Conservation (phyloP, 1,140 invertebrate species). For the Drosophila orena region DNA sequence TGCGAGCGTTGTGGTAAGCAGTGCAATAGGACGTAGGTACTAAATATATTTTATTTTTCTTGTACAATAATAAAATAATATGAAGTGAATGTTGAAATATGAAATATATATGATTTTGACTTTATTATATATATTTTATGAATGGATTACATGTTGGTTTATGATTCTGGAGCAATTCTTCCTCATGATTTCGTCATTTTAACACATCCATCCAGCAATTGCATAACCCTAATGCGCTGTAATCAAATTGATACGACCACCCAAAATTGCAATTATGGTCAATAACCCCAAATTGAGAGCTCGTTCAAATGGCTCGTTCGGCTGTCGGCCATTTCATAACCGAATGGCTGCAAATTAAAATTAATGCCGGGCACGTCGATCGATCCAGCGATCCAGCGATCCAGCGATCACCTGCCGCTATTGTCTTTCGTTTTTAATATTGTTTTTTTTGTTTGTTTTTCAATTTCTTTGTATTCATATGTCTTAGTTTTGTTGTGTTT, state of each 20-base stretch:
- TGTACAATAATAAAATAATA: no score
- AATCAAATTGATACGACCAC: conserved; percentile 26
- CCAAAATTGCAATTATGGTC: conserved; percentile 72
- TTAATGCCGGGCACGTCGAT: conserved; percentile 53
- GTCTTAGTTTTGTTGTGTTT: conserved; percentile 3
- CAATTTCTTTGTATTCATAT: conserved; percentile 1
- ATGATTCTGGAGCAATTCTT: background rate
- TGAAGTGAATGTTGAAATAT: no score
- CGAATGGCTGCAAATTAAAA: conserved; percentile 27
- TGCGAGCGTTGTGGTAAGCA: no score
- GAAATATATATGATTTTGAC: no score
- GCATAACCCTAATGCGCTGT: conserved; percentile 33
- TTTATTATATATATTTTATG: no score
- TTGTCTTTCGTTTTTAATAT: background rate
- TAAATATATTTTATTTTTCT: no score
- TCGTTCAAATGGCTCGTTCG: conserved; percentile 26
- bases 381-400: background rate
- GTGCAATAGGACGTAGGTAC: no score
- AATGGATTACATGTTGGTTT: no score
- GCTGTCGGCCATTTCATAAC: conserved; percentile 50
- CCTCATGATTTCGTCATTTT: background rate
- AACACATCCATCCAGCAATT: background rate
- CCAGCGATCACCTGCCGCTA: background rate
- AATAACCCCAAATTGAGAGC: conserved; percentile 74
- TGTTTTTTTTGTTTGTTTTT: no score